These are phyloP conservation scores for Carollia perspicillata DNA, from an alignment of 2,113 vertebrate genomes.

Conservation along the genomic window DNA sequence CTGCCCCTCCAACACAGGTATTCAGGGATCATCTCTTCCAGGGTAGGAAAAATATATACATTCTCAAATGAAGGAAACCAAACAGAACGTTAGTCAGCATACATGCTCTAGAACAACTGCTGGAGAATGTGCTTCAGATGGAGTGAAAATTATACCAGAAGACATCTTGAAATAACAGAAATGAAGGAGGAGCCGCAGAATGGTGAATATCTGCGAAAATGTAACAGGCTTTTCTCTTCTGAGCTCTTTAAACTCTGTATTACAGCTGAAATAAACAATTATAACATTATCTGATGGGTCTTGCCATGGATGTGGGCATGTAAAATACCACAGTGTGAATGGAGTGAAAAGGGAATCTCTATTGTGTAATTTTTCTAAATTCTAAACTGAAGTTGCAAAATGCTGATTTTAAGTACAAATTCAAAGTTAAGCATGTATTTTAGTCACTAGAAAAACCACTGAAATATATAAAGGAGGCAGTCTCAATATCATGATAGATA, in stretches of 20 bases:
- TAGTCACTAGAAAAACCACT: background rate
- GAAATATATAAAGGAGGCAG: background rate
- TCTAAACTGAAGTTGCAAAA: background rate
- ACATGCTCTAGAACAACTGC: background rate
- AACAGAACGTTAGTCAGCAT: background rate
- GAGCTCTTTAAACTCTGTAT: background rate
- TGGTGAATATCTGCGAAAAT: background rate
- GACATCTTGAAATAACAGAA: background rate
- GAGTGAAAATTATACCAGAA: background rate
- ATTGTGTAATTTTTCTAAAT: background rate
- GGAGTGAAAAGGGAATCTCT: background rate
- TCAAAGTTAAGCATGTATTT: background rate
- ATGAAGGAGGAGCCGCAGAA: background rate
- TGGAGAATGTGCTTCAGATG: background rate
- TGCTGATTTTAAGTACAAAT: background rate
- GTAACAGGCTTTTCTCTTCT: background rate
- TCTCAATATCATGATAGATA: background rate
- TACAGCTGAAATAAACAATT: background rate
- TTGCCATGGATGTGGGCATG: background rate
- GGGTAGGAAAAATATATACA: background rate
- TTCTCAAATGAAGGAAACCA: background rate
- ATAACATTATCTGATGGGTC: background rate
- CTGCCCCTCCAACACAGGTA: background rate
- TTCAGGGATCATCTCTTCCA: background rate
- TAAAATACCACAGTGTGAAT: background rate